Evolutionary conservation across 23 tunicate species (phyloP).

Genomic region (Oikopleura dioica): DNA sequence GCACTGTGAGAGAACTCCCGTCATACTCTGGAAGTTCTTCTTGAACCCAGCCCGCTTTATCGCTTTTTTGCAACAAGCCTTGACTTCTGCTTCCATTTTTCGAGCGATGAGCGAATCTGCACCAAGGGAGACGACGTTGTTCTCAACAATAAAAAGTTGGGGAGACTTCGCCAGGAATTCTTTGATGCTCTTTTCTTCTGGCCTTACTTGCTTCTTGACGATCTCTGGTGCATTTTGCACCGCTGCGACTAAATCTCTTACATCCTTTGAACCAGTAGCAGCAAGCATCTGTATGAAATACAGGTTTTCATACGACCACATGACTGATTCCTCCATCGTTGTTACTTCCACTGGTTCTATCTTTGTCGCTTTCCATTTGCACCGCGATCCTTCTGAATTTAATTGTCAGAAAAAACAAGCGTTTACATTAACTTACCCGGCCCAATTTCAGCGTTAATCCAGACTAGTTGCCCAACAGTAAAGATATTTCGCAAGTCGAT

Average conservation of each 20-base stretch:
- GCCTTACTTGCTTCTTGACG: no score
- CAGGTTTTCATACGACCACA: constrained; percentile 7
- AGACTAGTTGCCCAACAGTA: background rate
- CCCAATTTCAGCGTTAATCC: background rate
- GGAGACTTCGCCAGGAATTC: no score
- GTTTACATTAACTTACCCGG: no score
- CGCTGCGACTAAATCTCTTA: background rate
- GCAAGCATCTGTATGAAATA: constrained; percentile 10
- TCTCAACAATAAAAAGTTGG: background rate
- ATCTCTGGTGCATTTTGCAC: no score
- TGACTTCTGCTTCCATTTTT: background rate
- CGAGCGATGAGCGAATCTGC: background rate
- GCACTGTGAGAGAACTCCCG: background rate
- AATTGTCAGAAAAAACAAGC: no score
- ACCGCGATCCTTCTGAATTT: no score
- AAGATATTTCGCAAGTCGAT: background rate
- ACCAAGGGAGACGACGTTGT: background rate
- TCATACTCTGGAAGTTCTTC: background rate
- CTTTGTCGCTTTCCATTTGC: no score
- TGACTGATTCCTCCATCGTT: no score
- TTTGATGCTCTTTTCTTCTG: no score
- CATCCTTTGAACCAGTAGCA: constrained; percentile 12
- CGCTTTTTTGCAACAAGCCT: background rate
- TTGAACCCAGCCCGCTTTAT: background rate
- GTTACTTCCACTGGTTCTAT: no score